A percentile compares a stretch with the other conserved stretches of the same genome.
phyloP scores from a whole-genome alignment of 2,113 vertebrate species.

The Periophthalmodon schlosseri region DNA sequence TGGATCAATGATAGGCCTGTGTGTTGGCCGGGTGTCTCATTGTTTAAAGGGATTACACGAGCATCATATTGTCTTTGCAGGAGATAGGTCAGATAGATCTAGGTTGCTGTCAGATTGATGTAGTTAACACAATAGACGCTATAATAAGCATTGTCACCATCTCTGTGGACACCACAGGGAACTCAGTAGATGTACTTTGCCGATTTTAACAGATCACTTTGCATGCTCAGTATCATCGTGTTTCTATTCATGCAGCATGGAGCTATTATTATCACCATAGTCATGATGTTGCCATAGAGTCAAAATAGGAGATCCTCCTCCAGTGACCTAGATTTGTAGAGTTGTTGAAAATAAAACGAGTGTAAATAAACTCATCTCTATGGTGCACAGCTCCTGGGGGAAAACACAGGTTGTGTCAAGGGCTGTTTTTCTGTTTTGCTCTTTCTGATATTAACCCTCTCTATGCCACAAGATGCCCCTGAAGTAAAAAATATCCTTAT shows the following conservation, averaged over 20 bases:
- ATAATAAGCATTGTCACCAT: not conserved
- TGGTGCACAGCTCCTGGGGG: not conserved
- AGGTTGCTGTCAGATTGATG: constrained; percentile 10
- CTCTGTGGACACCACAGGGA: not conserved
- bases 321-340: not conserved
- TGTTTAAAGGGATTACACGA: constrained; percentile 12
- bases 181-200: not conserved
- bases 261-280: not conserved
- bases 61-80: constrained; percentile 5
- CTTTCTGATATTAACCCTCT: not conserved
- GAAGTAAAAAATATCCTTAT: not conserved
- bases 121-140: not conserved
- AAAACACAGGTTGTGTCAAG: not conserved
- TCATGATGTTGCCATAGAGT: not conserved
- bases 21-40: constrained; percentile 9
- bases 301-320: not conserved
- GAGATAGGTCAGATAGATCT: not conserved
- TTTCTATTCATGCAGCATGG: not conserved
- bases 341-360: not conserved
- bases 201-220: not conserved
- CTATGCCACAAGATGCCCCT: not conserved
- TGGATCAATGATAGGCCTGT: constrained; percentile 9
- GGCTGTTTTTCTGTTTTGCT: not conserved
- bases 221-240: not conserved
- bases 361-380: not conserved